Base-by-base conservation (phyloP, 1,140 invertebrate species). In the Drosophila funebris region DNA sequence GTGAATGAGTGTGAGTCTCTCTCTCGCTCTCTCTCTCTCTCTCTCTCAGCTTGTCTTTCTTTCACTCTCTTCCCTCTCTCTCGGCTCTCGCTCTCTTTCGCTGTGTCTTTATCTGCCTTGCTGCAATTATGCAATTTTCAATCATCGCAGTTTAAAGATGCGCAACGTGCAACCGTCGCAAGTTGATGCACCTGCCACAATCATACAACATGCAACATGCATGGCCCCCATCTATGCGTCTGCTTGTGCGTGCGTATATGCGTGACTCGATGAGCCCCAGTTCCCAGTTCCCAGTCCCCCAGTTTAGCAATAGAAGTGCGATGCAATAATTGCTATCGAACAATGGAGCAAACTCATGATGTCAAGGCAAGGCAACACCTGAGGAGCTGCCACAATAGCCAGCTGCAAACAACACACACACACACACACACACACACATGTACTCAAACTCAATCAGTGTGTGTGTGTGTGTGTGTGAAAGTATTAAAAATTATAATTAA, bases 121-220 rank as follows among this genome's bases (percentile, higher is more conserved):
- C 62, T 83, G 83, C 83, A 87, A 87, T 87, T 87, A 87, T 87
- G 83, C 87, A 87, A 87, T 88, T 87, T 87, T 87, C 83, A 88
- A 87, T 87, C 83, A 87, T 82, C 78, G 63, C 74, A 77, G 74
- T 78, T 74, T 78, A 85, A 87, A 87, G 82, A 87, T 87, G 74
- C 71, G 63, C 76, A 75, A 83, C 71, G 78, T 82, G 82, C 78
- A 78, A 58, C 43, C 74, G 62, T 70, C 20, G 63, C 72, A 70
- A 69, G 61, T 85, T 80, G 82, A 74, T 87, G 74, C 82, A 87
- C 83, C 82, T 88, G 82, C 74, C 74, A 73, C 75, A 66, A 56
- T 48, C 54, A 53, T 61, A 31, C 39, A 60, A 41, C 56, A 46
- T 41, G 44, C 37, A 36, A 1, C n/a, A 13, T 50, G 11, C 46